Base-by-base conservation (phyloP, 2,888 invertebrate genomes). In the Parasteatoda lunata region DNA sequence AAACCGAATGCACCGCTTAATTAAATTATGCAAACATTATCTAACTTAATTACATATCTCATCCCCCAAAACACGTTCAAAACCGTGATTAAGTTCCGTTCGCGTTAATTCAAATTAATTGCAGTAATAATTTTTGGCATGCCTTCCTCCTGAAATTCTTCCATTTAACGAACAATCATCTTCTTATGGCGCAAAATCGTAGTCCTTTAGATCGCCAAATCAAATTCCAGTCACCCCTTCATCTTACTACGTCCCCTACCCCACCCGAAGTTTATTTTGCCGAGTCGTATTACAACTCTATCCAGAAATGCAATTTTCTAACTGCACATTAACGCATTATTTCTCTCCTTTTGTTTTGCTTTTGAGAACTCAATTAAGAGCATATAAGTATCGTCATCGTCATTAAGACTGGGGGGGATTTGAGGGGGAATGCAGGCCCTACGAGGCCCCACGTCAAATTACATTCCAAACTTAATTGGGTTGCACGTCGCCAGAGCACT, bases 401-500 rank as follows among this genome's bases (percentile, higher is more conserved):
- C 76, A 83, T 76, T 71, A 59, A 51, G 69, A n/a, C 13, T 15
- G 48, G 13, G 13, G 13, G 47, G 48, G 47, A 69, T 47, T 9
- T n/a, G 69, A 69, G 69, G 51, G 69, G 75, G 69, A 66, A 8
- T n/a, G 13, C 49, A n/a, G 65, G 65, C 64, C 71, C 68, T 54
- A 13, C 51, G 77, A 66, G 66, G 59, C 15, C 48, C 47, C 71
- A 71, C 70, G 83, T 84, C 77, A 77, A 84, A 84, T 84, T 84
- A 77, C 83, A 84, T 84, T 84, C 83, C 83, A 71, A 77, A 77
- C 77, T 84, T 84, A 84, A 84, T 84, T 84, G 73, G 83, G 77
- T 77, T 52, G 76, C 47, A 9, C 9, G 59, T n/a, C 9, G 59
- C 59, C 9, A 30, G n/a, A n/a, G 13, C 59, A 59, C 59, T 59